Base-by-base conservation (phyloP, 2,113 vertebrate genomes). In the Heterotis niloticus region DNA sequence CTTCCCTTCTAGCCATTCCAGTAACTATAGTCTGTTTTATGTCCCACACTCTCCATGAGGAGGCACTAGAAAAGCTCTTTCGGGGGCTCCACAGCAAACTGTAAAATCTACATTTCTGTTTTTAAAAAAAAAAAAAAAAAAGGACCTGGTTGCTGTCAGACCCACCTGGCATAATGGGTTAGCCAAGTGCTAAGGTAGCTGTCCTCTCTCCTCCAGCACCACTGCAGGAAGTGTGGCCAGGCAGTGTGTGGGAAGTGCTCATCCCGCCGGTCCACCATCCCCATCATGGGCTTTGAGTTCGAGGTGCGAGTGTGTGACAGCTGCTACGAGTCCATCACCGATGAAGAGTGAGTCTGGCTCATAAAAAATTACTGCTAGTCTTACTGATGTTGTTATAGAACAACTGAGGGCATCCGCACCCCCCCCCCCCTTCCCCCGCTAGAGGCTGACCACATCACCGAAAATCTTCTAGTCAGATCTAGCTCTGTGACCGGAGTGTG, bases 201-300 rank as follows among this genome's bases (percentile, higher is more conserved):
- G 20, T 34, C 64, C 24, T 78, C 44, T 54, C 64, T 78, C 82
- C 23, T 81, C 76, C 90, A 99, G 98, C 98, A 99, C 80, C 98
- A 99, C 87, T 99, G 98, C 83, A 94, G 98, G 81, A 98, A 98
- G 84, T 99, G 98, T 0, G 98, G 98, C 59, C 95, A 96, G 83
- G 98, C 98, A 0, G 95, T 99, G 75, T 99, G 98, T 0, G 97
- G 95, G 73, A 99, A 98, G 66, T 99, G 98, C 88, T 98, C 96
- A 44, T 96, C 98, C 81, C 95, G 94, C 79, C 95, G 96, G 72
- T 99, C 98, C 81, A 95, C 95, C 83, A 98, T 99, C 88, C 98
- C 97, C 0, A 91, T 98, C 80, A 98, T 99, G 96, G 98, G 98
- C 29, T 99, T 99, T 0, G 98, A 99, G 91, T 99, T 99, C 1